Conservation (phyloP, 2,113 vertebrate genomes). For the Daphoenositta chrysoptera region DNA sequence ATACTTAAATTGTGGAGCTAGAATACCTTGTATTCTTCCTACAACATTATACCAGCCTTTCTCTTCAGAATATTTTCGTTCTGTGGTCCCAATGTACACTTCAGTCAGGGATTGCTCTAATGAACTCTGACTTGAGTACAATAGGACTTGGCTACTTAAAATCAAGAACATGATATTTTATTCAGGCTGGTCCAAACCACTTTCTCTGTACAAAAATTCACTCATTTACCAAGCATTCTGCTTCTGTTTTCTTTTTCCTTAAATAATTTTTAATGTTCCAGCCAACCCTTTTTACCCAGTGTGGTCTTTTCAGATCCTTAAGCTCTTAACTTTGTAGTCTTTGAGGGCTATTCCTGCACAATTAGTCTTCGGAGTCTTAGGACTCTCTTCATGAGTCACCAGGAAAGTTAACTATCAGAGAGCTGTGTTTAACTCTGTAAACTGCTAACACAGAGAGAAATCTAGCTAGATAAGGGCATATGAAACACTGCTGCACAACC, state of each 20-base stretch:
- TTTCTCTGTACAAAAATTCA: background rate
- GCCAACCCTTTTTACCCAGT: background rate
- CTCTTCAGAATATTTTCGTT: background rate
- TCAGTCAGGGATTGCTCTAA: background rate
- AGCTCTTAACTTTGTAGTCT: background rate
- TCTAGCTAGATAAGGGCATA: background rate
- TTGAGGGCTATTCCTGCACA: background rate
- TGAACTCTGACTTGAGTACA: background rate
- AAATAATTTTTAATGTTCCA: background rate
- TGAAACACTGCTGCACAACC: background rate
- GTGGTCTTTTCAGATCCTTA: background rate
- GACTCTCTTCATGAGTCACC: background rate
- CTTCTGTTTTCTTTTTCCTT: slow-evolving; percentile 8
- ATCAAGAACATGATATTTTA: background rate
- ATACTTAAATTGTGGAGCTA: background rate
- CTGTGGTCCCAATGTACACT: background rate
- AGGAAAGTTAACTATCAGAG: background rate
- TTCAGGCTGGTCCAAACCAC: background rate
- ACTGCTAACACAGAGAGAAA: background rate
- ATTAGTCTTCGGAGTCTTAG: background rate
- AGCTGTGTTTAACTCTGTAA: background rate
- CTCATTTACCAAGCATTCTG: background rate
- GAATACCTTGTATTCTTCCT: background rate
- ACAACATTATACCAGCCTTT: background rate
- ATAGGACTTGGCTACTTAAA: background rate